Base-by-base conservation (phyloP, 2,888 invertebrate species). In the Syrphus vitripennis region DNA sequence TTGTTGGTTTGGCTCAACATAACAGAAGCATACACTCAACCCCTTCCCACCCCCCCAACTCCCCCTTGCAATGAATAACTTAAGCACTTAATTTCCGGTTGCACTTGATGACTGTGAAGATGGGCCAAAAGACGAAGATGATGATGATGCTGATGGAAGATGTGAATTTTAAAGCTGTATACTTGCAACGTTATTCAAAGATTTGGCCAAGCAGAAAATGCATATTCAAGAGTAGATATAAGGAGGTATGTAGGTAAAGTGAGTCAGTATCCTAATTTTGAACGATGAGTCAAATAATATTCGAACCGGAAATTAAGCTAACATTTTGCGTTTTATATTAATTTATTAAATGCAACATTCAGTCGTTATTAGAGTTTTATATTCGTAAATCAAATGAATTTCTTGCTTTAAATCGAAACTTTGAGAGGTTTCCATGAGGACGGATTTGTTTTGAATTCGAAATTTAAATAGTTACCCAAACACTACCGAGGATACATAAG, bases 51-150 rank as follows among this genome's bases (percentile, higher is more conserved):
- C 12, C 26, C 37, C 40, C n/a, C 21, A n/a, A 42, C n/a, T 26
- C 16, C 55, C 57, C 48, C 40, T n/a, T 45, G 78, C 78, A 78
- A 78, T 83, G 83, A 83, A 83, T 83, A 83, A 78, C 72, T 83
- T 74, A 78, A 69, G 61, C 69, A 74, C 45, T 37, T 83, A 83
- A 83, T 83, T 78, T 83, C 78, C 83, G 83, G 83, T 78, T 78
- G 77, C 71, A 78, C 65, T 82, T 67, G 76, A 65, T 65, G 63
- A 50, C 37, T 61, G 40, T 61, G 40, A n/a, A 40, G 37, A 63
- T 42, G 42, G 42, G 16, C n/a, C 10, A 63, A n/a, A n/a, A 42
- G 45, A 45, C n/a, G 34, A 19, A 34, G 31, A 37, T 12, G 21
- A 12, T 40, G 50, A 12, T 24, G 16, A 12, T 31, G 37, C 5